phyloP scores from a whole-genome alignment of 2,797 vertebrate genomes.

The Trichosurus vulpecula region DNA sequence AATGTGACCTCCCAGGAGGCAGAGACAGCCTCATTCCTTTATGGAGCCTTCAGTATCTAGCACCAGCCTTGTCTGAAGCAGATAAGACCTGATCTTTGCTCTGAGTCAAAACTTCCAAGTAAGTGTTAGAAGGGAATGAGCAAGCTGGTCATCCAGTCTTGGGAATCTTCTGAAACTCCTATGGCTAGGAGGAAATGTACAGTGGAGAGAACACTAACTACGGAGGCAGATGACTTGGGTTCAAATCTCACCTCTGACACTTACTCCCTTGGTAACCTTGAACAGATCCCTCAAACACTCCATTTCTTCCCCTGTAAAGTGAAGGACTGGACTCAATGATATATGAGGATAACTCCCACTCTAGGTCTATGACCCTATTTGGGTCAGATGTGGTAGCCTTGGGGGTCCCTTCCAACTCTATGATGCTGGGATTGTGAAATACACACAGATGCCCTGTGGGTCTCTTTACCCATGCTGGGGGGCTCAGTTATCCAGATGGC shows the following conservation, averaged over 20 bases:
- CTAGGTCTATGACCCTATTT: background rate
- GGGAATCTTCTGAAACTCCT: background rate
- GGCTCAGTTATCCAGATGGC: background rate
- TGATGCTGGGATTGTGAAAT: background rate
- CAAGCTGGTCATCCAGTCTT: background rate
- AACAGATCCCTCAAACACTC: background rate
- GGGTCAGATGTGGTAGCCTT: background rate
- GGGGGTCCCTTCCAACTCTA: background rate
- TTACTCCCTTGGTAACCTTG: background rate
- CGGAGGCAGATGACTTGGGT: background rate
- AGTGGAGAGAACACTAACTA: background rate
- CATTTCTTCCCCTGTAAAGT: background rate
- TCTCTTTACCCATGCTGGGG: background rate
- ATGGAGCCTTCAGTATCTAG: background rate
- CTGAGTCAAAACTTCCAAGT: background rate
- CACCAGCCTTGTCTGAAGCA: background rate
- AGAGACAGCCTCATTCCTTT: background rate
- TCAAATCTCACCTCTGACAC: background rate
- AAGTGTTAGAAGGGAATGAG: background rate
- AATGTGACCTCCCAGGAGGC: background rate
- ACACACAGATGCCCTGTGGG: background rate
- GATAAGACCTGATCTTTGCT: background rate
- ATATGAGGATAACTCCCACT: background rate
- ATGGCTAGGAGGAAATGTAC: background rate
- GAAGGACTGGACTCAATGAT: background rate